Base-by-base conservation (phyloP, 2,113 vertebrate species). In the Nycticorax nycticorax region DNA sequence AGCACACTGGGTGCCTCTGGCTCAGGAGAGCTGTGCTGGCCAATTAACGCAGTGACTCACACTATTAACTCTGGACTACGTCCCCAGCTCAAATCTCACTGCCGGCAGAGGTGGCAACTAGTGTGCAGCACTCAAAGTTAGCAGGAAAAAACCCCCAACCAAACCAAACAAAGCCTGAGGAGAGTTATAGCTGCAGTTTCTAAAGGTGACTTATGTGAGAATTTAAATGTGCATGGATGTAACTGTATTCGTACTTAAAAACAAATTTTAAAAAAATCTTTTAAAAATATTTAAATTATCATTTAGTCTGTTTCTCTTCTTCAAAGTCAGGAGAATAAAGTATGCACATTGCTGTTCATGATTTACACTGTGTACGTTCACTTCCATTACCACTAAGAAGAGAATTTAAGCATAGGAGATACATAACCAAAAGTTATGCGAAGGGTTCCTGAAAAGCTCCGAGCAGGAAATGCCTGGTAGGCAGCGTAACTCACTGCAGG, bases 401-500 rank as follows among this genome's bases (percentile, higher is more conserved):
- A 53, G 30, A 88, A 90, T 26, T 63, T 66, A 50, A 71, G 75
- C 64, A 14, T 4, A 67, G 47, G 33, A 71, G 88, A 62, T 55
- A 33, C 9, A n/a, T 6, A 83, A 90, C 37, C 23, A 4, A 76
- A 69, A 85, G 27, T 45, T 88, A 55, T 10, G 8, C 5, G 55
- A 35, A 41, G 17, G 39, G 50, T 12, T 84, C 41, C 79, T 71
- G 52, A 63, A 81, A 81, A 59, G n/a, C 41, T 24, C 15, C 63
- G 55, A 37, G 62, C 91, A 95, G 96, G 93, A 96, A 95, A 96
- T 88, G 72, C 92, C 91, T 91, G 82, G 76, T 7, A 88, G 88
- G 8, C 77, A n/a, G 23, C 37, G 75, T 88, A 90, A 94, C 33
- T 1, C 4, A 23, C 26, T 32, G 28, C 79, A 88, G 72, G 82